A percentile compares a stretch with the other conserved stretches of the same genome.
These are phyloP conservation scores for Drosophila algonquin DNA, from an alignment of 2,888 invertebrate genomes.

Conservation along the genomic window DNA sequence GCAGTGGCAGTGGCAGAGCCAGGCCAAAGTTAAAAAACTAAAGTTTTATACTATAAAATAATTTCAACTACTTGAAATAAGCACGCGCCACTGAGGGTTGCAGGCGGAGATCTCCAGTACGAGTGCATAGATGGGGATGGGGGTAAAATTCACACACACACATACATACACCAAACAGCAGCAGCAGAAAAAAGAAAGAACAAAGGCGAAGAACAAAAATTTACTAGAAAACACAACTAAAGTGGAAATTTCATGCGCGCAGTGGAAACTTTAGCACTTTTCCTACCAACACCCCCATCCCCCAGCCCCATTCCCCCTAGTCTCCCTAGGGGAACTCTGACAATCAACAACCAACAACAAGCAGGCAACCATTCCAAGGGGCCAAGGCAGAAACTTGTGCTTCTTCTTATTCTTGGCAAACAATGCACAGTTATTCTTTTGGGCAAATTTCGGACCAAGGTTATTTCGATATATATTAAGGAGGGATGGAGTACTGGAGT, in stretches of 20 bases:
- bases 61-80: constrained; percentile 77
- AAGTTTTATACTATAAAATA: constrained; percentile 80
- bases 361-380: constrained; percentile 27
- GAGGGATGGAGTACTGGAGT: constrained; percentile 33
- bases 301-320: neutral
- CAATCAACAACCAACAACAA: constrained; percentile 27
- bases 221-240: constrained; percentile 63
- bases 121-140: constrained; percentile 8
- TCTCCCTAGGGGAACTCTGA: constrained; percentile 32
- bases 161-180: constrained; percentile 11
- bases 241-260: constrained; percentile 76
- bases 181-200: neutral
- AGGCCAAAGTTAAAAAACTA: constrained; percentile 74
- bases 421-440: constrained; percentile 76
- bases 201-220: constrained; percentile 35
- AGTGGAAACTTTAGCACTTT: constrained; percentile 75
- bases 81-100: constrained; percentile 62
- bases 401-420: constrained; percentile 59
- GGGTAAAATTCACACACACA: neutral
- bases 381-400: constrained; percentile 55
- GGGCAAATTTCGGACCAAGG: constrained; percentile 72
- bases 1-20: constrained; percentile 3
- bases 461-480: constrained; percentile 70
- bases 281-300: neutral
- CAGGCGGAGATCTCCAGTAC: constrained; percentile 27